Base-by-base conservation (phyloP, 2,797 vertebrate genomes). In the Coilia nasus region DNA sequence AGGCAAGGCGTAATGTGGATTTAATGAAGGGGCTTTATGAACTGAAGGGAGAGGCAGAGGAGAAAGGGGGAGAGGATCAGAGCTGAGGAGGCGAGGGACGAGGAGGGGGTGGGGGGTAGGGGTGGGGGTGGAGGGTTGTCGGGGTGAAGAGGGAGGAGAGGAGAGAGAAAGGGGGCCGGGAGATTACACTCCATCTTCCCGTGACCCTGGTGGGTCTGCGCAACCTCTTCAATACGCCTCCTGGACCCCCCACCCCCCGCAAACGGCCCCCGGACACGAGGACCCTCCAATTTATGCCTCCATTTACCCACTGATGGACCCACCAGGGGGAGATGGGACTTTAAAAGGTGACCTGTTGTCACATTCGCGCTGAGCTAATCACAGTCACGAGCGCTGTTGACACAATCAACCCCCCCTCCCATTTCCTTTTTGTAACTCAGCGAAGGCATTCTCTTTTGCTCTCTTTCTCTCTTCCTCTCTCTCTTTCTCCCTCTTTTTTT, bases 271-370 rank as follows among this genome's bases (percentile, higher is more conserved):
- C 84, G 83, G 89, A 89, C 87, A 89, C 78, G 81, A 47, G 85
- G 85, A 78, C 88, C 88, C 89, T 89, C 86, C 88, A 90, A 89
- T 93, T 93, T 92, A 89, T 81, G 86, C 90, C 89, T 92, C 91
- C 91, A 93, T 94, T 93, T 94, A 90, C 90, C 83, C 60, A 87
- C 71, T 92, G 92, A 93, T 93, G 92, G 92, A 90, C 93, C 93
- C 93, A 93, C 91, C 87, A 90, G 84, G 84, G 86, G 88, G 89
- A 88, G 90, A 91, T 81, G 90, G 88, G 89, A 90, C 92, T 94
- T 91, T 94, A 93, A 94, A 92, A 93, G 92, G 93, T 92, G 93
- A 94, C 94, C 94, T 93, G 93, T 94, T 93, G 93, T 95, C 93
- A 94, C 93, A 93, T 94, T 90, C 91, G 92, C 89, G 91, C 87